Base-by-base conservation (phyloP, 2,888 invertebrate species). In the Ophion costatus region DNA sequence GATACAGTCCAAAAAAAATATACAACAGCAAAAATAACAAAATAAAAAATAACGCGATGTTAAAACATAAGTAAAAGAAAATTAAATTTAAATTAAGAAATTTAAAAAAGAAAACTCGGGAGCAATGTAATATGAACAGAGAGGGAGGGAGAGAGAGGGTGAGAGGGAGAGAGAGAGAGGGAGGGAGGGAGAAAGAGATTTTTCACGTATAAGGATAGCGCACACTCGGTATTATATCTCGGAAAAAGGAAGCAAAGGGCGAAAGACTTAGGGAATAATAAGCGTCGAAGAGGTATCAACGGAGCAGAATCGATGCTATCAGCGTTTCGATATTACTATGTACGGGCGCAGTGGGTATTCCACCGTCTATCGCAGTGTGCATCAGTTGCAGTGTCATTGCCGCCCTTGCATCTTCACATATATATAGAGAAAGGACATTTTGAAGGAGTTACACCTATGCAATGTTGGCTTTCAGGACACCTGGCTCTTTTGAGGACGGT, bases 371-470 rank as follows among this genome's bases (percentile, higher is more conserved):
- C 80, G 64, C 11, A 6, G 63, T 51, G 71, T 42, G 66, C 64
- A 79, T 77, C 71, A 84, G 63, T 51, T 86, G 87, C 85, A 80
- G 17, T 82, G 88, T 88, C 88, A 88, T 87, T 74, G 71, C 63
- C 33, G 85, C 57, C 64, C 45, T 75, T 73, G 79, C 61, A 80
- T 80, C 76, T 20, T 57, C 20, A 61, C 57, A 56, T 33, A 56
- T 22, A 57, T 24, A 38, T 70, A 61, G 59, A 10, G 57, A 63
- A 59, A 24, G n/a, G 33, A n/a, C 29, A 59, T 59, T 22, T 20
- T 9, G 59, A 22, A 17, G 10, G 1, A 2, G 7, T 3, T 22
- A 9, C 20, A 20, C 20, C 22, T 22, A 20, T 20, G 22, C 10
- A 20, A 51, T 51, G 51, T 51, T 17, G 14, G 51, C 17, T 51